Conservation (phyloP, 37 sponge, comb jelly and placozoan species). For the Crambe crambe region DNA sequence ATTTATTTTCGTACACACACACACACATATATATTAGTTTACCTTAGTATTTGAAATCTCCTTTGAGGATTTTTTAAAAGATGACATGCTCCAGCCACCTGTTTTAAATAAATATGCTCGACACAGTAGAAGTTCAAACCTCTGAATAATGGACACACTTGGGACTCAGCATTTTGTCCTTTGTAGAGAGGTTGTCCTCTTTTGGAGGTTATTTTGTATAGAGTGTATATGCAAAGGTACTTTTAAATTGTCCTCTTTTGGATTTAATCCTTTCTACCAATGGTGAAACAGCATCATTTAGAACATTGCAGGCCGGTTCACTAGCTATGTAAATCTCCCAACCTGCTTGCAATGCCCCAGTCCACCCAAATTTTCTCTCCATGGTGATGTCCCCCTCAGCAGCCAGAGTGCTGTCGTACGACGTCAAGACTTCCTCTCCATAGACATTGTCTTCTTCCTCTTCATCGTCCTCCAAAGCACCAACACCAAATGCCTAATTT, state of each 20-base stretch:
- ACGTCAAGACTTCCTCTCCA: slow-evolving; percentile 55
- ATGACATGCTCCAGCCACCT: slow-evolving; percentile 44
- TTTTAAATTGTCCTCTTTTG: too few relatives aligned
- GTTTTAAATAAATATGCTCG: background rate
- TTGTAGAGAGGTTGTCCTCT: too few relatives aligned
- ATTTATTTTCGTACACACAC: too few relatives aligned
- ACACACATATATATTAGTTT: too few relatives aligned
- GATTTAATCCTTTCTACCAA: too few relatives aligned
- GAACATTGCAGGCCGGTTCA: too few relatives aligned
- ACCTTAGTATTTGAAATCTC: slow-evolving; percentile 7
- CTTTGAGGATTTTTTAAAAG: slow-evolving; percentile 50
- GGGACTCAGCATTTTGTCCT: too few relatives aligned
- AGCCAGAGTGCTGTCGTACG: slow-evolving; percentile 54
- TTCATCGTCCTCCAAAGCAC: slow-evolving; percentile 91
- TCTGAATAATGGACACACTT: too few relatives aligned
- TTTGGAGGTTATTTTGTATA: too few relatives aligned
- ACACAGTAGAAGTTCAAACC: slow-evolving; percentile 8
- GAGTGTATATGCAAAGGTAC: too few relatives aligned
- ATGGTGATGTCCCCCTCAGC: slow-evolving; percentile 48
- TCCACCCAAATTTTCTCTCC: slow-evolving; percentile 75
- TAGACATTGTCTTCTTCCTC: slow-evolving; percentile 86
- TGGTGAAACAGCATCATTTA: too few relatives aligned
- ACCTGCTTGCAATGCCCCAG: slow-evolving; percentile 65
- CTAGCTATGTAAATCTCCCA: too few relatives aligned
- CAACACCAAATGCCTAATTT: slow-evolving; percentile 94